These are phyloP conservation scores for Prionchulus punctatus DNA, from an alignment of 2,888 invertebrate species.

Conservation along the genomic window DNA sequence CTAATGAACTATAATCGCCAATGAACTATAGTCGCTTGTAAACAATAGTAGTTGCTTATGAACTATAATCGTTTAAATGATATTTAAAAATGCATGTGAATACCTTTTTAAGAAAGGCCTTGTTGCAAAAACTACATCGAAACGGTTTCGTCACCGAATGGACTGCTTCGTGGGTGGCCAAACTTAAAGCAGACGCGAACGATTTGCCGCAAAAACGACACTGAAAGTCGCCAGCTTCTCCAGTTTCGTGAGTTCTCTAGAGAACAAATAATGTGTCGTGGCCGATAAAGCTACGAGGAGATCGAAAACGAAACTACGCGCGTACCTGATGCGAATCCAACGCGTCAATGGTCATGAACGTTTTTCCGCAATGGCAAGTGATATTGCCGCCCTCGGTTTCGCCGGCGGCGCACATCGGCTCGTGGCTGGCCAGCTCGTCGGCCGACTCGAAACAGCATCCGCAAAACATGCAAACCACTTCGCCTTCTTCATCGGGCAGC, in stretches of 20 bases:
- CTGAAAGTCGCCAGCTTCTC: background rate
- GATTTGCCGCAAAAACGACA: background rate
- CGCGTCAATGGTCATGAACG: background rate
- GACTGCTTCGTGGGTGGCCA: background rate
- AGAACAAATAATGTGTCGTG: background rate
- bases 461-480: conserved; percentile 3
- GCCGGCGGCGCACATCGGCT: background rate
- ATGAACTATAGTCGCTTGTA: too few species aligned
- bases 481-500: conserved; percentile 32
- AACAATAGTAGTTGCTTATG: too few species aligned
- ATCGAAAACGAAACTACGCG: background rate
- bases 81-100: too few species aligned
- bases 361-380: background rate
- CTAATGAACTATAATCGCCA: too few species aligned
- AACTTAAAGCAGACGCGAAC: background rate
- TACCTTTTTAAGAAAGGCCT: background rate
- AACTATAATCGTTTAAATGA: too few species aligned
- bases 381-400: background rate
- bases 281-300: background rate
- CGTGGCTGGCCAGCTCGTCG: background rate
- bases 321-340: background rate
- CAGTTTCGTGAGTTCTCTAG: background rate
- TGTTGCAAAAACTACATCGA: background rate
- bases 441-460: background rate
- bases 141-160: background rate